Evolutionary conservation across 2,113 vertebrate species (phyloP).

Genomic region (Trogon melanurus): DNA sequence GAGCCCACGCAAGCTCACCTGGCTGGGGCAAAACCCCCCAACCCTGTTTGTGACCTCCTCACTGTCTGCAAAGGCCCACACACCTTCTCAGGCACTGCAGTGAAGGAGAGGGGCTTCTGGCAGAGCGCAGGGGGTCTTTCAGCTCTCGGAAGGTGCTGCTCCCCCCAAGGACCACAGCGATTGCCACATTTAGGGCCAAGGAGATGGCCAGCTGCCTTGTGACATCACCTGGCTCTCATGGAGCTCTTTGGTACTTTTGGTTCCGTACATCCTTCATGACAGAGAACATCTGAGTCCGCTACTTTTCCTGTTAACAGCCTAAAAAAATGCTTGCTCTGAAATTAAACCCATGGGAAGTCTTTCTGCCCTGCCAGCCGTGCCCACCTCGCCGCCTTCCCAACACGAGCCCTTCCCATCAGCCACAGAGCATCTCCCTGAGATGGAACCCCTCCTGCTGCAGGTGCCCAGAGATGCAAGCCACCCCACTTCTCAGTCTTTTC

Average conservation of each 20-base stretch:
- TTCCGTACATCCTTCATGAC: not conserved
- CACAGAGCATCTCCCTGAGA: not conserved
- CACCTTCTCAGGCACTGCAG: fast-evolving
- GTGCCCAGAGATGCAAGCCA: not conserved
- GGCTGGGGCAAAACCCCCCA: not conserved
- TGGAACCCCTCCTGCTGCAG: not conserved
- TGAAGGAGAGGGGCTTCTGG: not conserved
- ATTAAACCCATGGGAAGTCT: not conserved
- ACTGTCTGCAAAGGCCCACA: not conserved
- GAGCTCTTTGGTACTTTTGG: not conserved
- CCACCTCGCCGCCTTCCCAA: fast-evolving
- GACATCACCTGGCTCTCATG: not conserved
- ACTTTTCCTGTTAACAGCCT: not conserved
- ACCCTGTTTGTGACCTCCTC: fast-evolving
- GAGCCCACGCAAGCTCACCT: not conserved
- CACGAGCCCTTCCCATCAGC: not conserved
- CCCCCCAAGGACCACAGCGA: not conserved
- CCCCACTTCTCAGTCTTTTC: not conserved
- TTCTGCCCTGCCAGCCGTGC: fast-evolving
- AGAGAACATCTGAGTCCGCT: not conserved
- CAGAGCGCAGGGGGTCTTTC: not conserved
- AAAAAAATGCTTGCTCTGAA: not conserved
- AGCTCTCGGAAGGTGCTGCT: not conserved
- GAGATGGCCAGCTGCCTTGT: not conserved
- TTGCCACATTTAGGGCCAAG: not conserved